Evolutionary conservation across 2,888 invertebrate genomes (phyloP).

Genomic region (Rhamnusium bicolor): DNA sequence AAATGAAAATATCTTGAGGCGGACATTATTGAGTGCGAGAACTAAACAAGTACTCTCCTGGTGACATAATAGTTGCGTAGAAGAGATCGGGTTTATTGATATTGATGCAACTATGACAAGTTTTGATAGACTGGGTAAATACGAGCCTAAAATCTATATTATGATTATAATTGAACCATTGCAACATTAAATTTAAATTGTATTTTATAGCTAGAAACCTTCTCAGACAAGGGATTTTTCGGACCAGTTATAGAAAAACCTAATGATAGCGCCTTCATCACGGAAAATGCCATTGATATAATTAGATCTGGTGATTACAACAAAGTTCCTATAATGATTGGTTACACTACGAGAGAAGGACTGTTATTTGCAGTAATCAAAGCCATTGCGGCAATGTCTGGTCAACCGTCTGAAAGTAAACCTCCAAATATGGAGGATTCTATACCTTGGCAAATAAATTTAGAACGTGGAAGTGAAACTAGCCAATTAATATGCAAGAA

Average conservation of each 20-base stretch:
- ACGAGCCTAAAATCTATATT: too few species aligned
- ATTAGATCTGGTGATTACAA: slow-evolving; percentile 49
- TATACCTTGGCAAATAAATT: slow-evolving; percentile 52
- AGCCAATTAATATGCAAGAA: slow-evolving; percentile 63
- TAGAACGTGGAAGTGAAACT: slow-evolving; percentile 50
- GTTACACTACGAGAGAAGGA: slow-evolving; percentile 65
- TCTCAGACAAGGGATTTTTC: background rate
- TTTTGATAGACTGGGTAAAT: too few species aligned
- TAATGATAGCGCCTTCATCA: slow-evolving; percentile 41
- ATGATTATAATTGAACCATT: too few species aligned
- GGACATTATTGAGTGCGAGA: too few species aligned
- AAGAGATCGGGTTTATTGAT: too few species aligned
- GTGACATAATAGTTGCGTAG: too few species aligned
- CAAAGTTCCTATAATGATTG: slow-evolving; percentile 51
- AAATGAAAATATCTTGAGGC: too few species aligned
- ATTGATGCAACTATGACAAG: too few species aligned
- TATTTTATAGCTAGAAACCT: background rate
- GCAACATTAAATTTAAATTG: too few species aligned
- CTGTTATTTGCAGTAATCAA: slow-evolving; percentile 56
- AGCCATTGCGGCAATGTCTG: background rate
- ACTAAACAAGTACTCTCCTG: too few species aligned
- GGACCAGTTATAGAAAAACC: slow-evolving; percentile 35
- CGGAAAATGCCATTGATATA: slow-evolving; percentile 44
- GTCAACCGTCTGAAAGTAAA: background rate
- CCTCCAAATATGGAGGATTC: slow-evolving; percentile 44